Evolutionary conservation across 1,140 invertebrate species (phyloP).

Genomic region (Drosophila sturtevanti): DNA sequence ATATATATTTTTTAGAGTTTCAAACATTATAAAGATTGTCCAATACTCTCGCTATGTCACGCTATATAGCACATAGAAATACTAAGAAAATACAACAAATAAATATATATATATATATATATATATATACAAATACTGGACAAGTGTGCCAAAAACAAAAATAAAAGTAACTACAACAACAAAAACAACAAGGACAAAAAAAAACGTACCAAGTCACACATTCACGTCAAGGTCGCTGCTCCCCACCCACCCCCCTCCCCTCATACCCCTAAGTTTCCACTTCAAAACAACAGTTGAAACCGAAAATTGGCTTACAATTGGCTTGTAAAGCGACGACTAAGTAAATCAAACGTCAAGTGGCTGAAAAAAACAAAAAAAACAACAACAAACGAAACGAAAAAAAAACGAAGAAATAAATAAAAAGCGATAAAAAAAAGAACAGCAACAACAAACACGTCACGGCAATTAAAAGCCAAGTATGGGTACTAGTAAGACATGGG

Average conservation of each 20-base stretch:
- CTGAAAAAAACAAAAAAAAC: conserved; percentile 35
- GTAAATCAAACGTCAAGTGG: conserved; percentile 58
- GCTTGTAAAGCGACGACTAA: conserved; percentile 69
- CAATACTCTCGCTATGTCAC: neutral
- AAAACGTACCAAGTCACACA: conserved; percentile 21
- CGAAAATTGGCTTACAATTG: conserved; percentile 80
- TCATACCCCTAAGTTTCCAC: neutral
- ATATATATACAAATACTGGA: conserved; percentile 3
- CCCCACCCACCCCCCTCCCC: neutral
- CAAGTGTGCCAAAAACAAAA: conserved; percentile 22
- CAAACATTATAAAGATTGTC: neutral
- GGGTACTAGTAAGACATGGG: conserved; percentile 38
- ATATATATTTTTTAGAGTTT: too few relatives aligned
- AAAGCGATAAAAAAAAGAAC: conserved; percentile 17
- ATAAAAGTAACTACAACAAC: conserved; percentile 11
- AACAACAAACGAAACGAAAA: conserved; percentile 23
- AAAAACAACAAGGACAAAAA: conserved; percentile 27
- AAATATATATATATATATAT: conserved; percentile 2
- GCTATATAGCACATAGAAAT: neutral
- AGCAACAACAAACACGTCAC: conserved; percentile 69
- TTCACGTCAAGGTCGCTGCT: conserved; percentile 60
- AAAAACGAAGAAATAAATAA: conserved; percentile 20
- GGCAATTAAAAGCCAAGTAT: conserved; percentile 69
- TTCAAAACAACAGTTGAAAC: conserved; percentile 28
- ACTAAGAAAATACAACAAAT: neutral